These are phyloP conservation scores for Muricea muricata DNA, from an alignment of 92 coral and sea anemone species.

Conservation along the genomic window DNA sequence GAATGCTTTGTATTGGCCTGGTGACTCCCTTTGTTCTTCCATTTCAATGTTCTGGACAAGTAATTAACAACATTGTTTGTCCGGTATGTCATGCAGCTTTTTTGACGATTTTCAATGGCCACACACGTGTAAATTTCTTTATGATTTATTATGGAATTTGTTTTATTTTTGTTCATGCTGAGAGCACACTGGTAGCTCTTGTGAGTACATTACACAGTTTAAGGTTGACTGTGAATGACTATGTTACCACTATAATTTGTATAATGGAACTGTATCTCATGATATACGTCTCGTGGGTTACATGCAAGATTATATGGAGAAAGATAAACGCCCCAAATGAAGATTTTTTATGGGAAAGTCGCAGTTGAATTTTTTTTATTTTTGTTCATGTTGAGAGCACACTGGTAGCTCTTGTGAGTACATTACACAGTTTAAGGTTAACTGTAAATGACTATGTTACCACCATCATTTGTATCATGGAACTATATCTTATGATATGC, in stretches of 20 bases:
- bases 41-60: conserved; percentile 45
- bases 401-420: conserved; percentile 32
- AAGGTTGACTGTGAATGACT: conserved; percentile 28
- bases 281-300: conserved; percentile 39
- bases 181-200: conserved; percentile 37
- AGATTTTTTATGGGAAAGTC: conserved; percentile 23
- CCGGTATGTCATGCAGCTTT: conserved; percentile 25
- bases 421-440: conserved; percentile 30
- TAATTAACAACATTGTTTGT: conserved; percentile 40
- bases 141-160: conserved; percentile 44
- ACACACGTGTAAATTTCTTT: conserved; percentile 31
- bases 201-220: conserved; percentile 34
- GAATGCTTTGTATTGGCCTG: conserved; percentile 38
- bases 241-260: conserved; percentile 32
- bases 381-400: conserved; percentile 33
- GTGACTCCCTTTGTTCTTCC: conserved; percentile 37
- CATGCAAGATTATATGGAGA: conserved; percentile 35
- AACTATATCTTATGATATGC: conserved; percentile 34
- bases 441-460: conserved; percentile 34
- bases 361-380: conserved; percentile 43
- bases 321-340: conserved; percentile 33
- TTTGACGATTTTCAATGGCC: conserved; percentile 33
- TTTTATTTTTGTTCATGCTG: conserved; percentile 31
- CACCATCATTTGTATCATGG: conserved; percentile 35
- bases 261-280: conserved; percentile 43